Evolutionary conservation across 2,888 invertebrate genomes (phyloP), one percentile per base, ranked within the genome.

Genomic region (Epinotia ramella): DNA sequence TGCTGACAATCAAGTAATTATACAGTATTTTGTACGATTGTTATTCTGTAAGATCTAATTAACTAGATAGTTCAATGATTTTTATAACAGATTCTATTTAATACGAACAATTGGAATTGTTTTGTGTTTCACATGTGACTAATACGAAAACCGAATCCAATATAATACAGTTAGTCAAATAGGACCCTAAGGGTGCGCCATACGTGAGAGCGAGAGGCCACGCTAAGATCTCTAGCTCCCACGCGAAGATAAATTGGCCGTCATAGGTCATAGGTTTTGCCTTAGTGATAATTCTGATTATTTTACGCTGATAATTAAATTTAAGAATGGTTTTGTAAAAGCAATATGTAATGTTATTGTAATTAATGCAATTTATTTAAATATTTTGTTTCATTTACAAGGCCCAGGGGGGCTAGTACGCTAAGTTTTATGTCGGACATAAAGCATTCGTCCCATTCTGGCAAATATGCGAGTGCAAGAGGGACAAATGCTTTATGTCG

Each of bases 321-420:
- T n/a, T 69, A 63, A 53, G 44, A 40, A 65, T 56, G 75, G 64
- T 79, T 83, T 82, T 81, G 80, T 81, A 81, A 78, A 81, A 83
- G 79, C 83, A 84, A 83, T 84, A 83, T 78, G 59, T 59, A 72
- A 72, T 12, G 53, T 79, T 28, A 74, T 73, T 71, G 66, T 78
- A 78, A 78, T 77, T 78, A 73, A 68, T 60, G 44, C 64, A 33
- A 74, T 78, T 77, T 77, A 73, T 76, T 76, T 70, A 53, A 65
- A 18, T 16, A 24, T 6, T 20, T 57, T n/a, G 7, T 60, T 65
- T 24, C 9, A 40, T 40, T 40, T 40, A n/a, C 40, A 40, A 40
- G 9, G 40, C 40, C 33, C 33, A n/a, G n/a, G n/a, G n/a, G n/a
- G n/a, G n/a, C n/a, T n/a, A n/a, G n/a, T n/a, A n/a, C n/a, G n/a